Evolutionary conservation across 2,797 vertebrate species (phyloP).

Genomic region (Mus minutoides): DNA sequence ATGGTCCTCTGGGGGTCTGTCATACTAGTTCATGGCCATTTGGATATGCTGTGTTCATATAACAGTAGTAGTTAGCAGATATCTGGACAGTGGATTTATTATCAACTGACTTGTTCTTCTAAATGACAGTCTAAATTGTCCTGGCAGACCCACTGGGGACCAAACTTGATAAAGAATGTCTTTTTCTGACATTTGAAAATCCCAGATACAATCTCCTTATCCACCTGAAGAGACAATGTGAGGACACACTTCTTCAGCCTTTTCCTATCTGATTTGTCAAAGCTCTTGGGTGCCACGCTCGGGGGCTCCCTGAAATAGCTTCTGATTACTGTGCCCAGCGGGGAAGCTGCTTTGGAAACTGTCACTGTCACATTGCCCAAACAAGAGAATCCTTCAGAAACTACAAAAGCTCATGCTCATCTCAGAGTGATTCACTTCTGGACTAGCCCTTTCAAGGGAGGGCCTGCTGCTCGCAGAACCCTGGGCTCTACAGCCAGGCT

Average conservation of each 20-base stretch:
- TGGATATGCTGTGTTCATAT: not conserved
- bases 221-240: not conserved
- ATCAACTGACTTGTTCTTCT: not conserved
- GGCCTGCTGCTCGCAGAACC: slow-evolving; percentile 45
- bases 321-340: not conserved
- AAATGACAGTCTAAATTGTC: not conserved
- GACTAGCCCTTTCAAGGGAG: not conserved
- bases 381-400: not conserved
- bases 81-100: not conserved
- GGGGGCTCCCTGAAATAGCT: slow-evolving; percentile 21
- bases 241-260: not conserved
- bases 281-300: not conserved
- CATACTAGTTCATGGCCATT: not conserved
- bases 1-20: not conserved
- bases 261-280: slow-evolving; percentile 63
- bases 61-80: fast-evolving
- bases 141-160: not conserved
- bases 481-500: not conserved
- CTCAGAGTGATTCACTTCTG: not conserved
- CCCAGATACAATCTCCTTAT: not conserved
- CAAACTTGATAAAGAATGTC: not conserved
- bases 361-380: not conserved
- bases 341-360: slow-evolving; percentile 38
- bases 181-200: not conserved
- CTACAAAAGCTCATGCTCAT: not conserved